Evolutionary conservation across 2,888 invertebrate genomes (phyloP), one percentile per base, ranked within the genome.

Genomic region (Habroteleia sp.): DNA sequence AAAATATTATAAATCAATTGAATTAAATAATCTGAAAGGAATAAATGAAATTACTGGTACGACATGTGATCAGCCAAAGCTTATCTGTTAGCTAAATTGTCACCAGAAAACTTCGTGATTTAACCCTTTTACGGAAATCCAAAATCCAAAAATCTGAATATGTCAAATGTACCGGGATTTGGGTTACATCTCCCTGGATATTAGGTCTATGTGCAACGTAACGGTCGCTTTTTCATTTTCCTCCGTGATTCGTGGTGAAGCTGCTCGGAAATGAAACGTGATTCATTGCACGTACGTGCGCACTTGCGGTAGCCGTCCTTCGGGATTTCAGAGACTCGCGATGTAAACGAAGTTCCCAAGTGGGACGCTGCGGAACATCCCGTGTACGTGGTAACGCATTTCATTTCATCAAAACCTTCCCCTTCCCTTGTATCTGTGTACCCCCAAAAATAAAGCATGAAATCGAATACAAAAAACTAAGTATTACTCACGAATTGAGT

Each of bases 351-450:
- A 79, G 74, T 78, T 79, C 79, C 77, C 76, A 71, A 72, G 76
- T 74, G 76, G 73, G 76, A 77, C 72, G 44, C 73, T 69, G 73
- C 60, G 44, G 62, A 44, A 77, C 74, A 72, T 56, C 71, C 79
- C 76, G 77, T 78, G 80, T 79, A 71, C 82, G 82, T 83, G 82
- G 78, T 79, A 80, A 78, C 80, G 82, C 83, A 83, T 83, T 82
- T 82, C 83, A 83, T 83, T 83, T 79, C 60, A 66, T 72, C 56
- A 29, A 48, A 58, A 52, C 27, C 37, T 44, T n/a, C 42, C 66
- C 25, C 27, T 31, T 44, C 6, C 42, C 66, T 33, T 33, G 7
- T 33, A 33, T 20, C 39, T 31, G 41, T 54, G 52, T 42, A 23
- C 10, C 20, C 29, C 39, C 35, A 2, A 48, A 62, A 58, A 62